phyloP scores from a whole-genome alignment of 2,797 vertebrate species.

The Picus viridis region DNA sequence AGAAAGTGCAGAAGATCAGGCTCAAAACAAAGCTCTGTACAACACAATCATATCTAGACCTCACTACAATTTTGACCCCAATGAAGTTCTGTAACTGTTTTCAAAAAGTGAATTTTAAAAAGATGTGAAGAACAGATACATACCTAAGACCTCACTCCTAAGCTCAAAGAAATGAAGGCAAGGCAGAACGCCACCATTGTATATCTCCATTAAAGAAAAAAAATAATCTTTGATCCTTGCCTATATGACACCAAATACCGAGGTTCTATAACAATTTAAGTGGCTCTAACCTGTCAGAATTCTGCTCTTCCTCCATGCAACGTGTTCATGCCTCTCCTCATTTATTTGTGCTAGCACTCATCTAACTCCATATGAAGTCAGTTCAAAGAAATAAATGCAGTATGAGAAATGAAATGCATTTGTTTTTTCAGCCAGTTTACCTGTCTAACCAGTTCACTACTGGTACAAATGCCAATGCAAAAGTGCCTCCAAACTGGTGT shows the following conservation, averaged over 20 bases:
- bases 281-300: background rate
- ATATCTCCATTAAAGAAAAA: background rate
- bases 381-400: background rate
- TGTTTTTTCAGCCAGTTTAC: too few relatives aligned
- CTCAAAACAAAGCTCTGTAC: background rate
- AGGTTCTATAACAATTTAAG: background rate
- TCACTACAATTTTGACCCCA: background rate
- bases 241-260: background rate
- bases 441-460: background rate
- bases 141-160: background rate
- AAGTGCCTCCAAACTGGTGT: background rate
- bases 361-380: background rate
- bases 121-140: too few relatives aligned
- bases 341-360: background rate
- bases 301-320: background rate
- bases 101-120: background rate
- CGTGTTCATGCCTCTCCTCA: background rate
- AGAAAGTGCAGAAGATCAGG: background rate
- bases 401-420: background rate
- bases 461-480: background rate
- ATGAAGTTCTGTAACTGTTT: background rate
- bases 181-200: background rate
- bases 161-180: too few relatives aligned
- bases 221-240: background rate
- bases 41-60: background rate